Base-by-base conservation (phyloP, 1,140 invertebrate genomes). In the Pogonognathellus flavescens region DNA sequence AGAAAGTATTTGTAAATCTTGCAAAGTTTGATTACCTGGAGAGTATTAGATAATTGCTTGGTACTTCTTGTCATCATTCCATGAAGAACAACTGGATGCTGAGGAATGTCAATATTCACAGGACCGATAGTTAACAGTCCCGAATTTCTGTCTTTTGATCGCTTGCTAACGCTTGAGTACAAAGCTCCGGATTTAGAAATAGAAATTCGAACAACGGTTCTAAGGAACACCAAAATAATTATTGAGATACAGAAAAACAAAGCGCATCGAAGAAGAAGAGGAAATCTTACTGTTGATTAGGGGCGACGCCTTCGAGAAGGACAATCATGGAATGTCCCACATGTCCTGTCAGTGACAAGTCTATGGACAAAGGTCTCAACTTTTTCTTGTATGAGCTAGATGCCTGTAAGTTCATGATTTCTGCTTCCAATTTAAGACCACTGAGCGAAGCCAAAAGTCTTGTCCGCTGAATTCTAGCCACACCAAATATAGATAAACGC, bases 31-130 rank as follows among this genome's bases (percentile, higher is more conserved):
- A 81, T 87, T 90, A 93, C 94, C 91, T 96, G 95, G 57, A 98
- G 90, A 0, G 96, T 97, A n/a, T 95, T 96, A 14, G 96, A 97
- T 4, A 99, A 92, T 89, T 98, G 96, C 89, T 97, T 96, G 83
- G 96, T 97, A 60, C 97, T 96, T 88, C 97, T 93, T 0, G 97
- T 97, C 94, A 99, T 97, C 96, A 99, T 98, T 76, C 97, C 97
- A 90, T 99, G 98, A 82, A 99, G 91, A 49, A 96, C 97, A 0
- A 98, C 96, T 0, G 98, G 97, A 92, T 99, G 97, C 90, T 99
- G 97, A 2, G 98, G 98, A 89, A 99, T 97, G 90, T 98, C 96
- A 80, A 99, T 94, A 88, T 96, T 94, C 0, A 99, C 95, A 52
- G 95, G 94, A 0, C 97, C 97, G 70, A 99, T 93, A 7, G 95